phyloP scores from a whole-genome alignment of 1,140 invertebrate species.

The Drosophila auraria region DNA sequence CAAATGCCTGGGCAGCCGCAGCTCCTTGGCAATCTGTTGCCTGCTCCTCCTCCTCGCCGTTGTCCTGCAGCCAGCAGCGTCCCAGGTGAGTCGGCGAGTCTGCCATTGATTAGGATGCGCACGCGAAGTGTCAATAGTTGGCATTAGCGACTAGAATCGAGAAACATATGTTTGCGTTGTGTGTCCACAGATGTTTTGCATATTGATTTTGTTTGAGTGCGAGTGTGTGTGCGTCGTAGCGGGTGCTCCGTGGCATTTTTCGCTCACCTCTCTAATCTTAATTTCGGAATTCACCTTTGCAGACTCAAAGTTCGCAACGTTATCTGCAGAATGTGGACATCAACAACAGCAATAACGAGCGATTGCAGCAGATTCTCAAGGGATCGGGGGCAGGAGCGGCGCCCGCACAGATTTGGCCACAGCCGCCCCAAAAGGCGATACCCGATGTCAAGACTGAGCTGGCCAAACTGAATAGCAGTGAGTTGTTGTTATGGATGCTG shows the following conservation, averaged over 20 bases:
- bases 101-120: constrained; percentile 1
- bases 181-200: constrained; percentile 53
- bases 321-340: constrained; percentile 60
- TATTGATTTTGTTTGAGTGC: constrained; percentile 62
- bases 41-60: constrained; percentile 22
- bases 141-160: neutral
- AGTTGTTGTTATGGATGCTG: constrained; percentile 16
- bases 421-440: constrained; percentile 49
- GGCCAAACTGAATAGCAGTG: constrained; percentile 76
- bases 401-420: constrained; percentile 62
- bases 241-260: constrained; percentile 40
- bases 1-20: constrained; percentile 13
- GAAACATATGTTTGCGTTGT: constrained; percentile 60
- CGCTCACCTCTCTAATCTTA: constrained; percentile 43
- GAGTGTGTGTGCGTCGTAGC: constrained; percentile 13
- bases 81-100: constrained; percentile 24
- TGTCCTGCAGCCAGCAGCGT: constrained; percentile 12
- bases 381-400: constrained; percentile 52
- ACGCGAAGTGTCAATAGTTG: neutral
- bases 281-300: constrained; percentile 6
- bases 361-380: constrained; percentile 79
- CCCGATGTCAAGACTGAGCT: constrained; percentile 74
- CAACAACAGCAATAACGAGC: constrained; percentile 46
- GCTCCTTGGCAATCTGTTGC: constrained; percentile 11
- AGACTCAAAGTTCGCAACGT: constrained; percentile 64